phyloP scores from a whole-genome alignment of 2,888 invertebrate species.

The Drosophila anomalipes region DNA sequence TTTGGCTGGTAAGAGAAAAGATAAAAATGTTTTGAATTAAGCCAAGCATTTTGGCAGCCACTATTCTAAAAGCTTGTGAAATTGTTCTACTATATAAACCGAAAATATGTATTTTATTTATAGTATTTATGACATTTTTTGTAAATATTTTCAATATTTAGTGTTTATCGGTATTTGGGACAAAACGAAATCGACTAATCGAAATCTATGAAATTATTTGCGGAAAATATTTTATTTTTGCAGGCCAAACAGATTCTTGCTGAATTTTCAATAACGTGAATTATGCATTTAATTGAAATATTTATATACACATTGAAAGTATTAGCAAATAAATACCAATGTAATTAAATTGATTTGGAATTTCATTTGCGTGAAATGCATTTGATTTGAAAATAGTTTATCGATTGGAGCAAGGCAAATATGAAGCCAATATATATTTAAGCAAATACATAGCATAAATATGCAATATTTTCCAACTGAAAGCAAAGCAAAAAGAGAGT shows the following conservation, averaged over 20 bases:
- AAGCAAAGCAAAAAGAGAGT: slow-evolving; percentile 6
- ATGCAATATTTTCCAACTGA: background rate
- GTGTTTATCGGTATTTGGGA: background rate
- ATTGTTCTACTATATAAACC: background rate
- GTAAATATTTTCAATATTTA: background rate
- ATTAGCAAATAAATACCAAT: background rate
- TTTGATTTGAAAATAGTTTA: slow-evolving; percentile 3
- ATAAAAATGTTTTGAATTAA: slow-evolving; percentile 1
- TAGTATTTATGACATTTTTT: background rate
- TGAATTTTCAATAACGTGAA: background rate
- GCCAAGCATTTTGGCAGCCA: background rate
- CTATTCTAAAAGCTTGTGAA: background rate
- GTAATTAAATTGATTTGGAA: background rate
- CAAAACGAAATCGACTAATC: background rate
- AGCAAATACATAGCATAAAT: background rate
- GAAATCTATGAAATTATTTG: background rate
- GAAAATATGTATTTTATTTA: background rate
- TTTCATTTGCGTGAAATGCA: slow-evolving; percentile 4
- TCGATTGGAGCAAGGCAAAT: background rate
- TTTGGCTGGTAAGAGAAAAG: background rate
- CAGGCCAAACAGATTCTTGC: background rate
- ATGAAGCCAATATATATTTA: background rate
- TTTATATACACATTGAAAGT: background rate
- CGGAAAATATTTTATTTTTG: background rate
- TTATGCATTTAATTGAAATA: background rate